Evolutionary conservation across 2,113 vertebrate genomes (phyloP).

Genomic region (Python bivittatus): DNA sequence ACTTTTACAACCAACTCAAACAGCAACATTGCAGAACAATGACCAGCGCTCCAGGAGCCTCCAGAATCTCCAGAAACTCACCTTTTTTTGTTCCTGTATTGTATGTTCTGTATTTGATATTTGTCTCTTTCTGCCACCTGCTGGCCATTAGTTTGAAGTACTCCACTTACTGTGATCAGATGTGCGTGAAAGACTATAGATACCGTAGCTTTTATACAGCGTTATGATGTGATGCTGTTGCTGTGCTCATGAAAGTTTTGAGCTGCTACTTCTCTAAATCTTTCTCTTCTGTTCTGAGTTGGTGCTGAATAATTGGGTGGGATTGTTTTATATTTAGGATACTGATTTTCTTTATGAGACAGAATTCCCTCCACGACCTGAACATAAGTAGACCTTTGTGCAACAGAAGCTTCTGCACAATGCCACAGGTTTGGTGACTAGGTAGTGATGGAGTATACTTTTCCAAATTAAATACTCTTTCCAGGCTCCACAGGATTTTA

Average conservation of each 20-base stretch:
- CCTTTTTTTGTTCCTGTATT: not conserved
- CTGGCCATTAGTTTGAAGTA: constrained; percentile 36
- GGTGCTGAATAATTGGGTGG: not conserved
- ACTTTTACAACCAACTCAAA: not conserved
- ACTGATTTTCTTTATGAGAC: not conserved
- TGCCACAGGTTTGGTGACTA: not conserved
- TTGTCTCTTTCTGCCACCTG: constrained; percentile 74
- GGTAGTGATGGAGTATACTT: not conserved
- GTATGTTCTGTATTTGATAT: not conserved
- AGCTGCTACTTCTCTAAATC: not conserved
- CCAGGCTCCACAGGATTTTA: not conserved
- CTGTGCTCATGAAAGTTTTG: not conserved
- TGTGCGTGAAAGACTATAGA: fast-evolving
- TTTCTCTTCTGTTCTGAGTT: not conserved
- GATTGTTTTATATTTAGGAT: not conserved
- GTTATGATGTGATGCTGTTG: not conserved
- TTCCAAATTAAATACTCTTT: not conserved
- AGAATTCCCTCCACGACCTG: not conserved
- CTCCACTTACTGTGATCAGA: fast-evolving
- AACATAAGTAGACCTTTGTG: not conserved
- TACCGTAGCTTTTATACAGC: fast-evolving
- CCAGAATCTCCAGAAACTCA: not conserved
- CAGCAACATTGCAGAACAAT: not conserved
- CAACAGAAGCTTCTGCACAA: not conserved
- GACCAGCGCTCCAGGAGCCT: not conserved